Percentiles rank a stretch among this genome's conserved stretches.
These are phyloP conservation scores for Zaprionus lachaisei DNA, from an alignment of 1,140 invertebrate genomes.

Conservation along the genomic window DNA sequence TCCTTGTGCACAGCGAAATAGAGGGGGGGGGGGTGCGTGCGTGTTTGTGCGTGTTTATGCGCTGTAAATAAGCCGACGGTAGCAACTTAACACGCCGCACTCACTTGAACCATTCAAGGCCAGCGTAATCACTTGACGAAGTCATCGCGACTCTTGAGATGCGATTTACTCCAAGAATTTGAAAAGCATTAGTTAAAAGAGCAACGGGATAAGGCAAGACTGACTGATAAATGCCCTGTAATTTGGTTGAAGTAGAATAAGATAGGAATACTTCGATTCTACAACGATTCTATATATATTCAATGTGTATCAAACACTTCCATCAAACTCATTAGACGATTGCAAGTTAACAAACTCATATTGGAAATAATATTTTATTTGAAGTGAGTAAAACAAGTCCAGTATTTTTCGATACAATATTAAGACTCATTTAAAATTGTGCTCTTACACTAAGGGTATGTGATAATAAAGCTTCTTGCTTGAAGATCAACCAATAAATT, in stretches of 20 bases:
- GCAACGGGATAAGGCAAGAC: neutral
- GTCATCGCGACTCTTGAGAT: constrained; percentile 13
- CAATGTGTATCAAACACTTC: too few species aligned
- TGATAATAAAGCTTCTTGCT: too few species aligned
- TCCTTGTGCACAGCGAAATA: neutral
- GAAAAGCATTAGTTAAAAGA: neutral
- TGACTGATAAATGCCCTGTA: neutral
- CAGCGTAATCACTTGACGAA: constrained; percentile 12
- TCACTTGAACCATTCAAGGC: constrained; percentile 32
- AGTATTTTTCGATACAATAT: too few species aligned
- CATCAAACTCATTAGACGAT: too few species aligned
- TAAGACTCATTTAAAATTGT: too few species aligned
- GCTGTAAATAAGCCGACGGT: constrained; percentile 38
- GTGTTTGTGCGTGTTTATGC: constrained; percentile 11
- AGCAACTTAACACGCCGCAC: constrained; percentile 39
- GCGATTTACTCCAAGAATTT: neutral
- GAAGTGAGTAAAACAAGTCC: too few species aligned
- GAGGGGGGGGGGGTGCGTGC: neutral
- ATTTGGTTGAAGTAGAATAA: neutral
- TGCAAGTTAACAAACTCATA: too few species aligned
- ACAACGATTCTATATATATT: neutral
- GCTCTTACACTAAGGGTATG: too few species aligned
- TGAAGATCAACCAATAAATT: too few species aligned
- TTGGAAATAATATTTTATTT: too few species aligned
- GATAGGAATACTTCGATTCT: neutral